phyloP scores from a whole-genome alignment of 2,797 vertebrate genomes.

The Periophthalmus magnuspinnatus region DNA sequence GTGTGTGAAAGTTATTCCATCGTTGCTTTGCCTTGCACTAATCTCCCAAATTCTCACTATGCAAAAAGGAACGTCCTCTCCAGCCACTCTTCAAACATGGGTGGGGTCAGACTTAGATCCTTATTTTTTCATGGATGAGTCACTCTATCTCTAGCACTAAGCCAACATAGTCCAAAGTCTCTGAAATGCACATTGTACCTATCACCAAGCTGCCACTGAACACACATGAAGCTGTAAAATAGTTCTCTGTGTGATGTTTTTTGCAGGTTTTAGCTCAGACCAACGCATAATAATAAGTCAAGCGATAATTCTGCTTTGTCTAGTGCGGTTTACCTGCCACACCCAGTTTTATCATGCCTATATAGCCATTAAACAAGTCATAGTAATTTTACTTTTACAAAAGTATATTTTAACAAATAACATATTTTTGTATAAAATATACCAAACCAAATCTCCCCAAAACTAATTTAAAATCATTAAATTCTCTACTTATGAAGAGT shows the following conservation, averaged over 20 bases:
- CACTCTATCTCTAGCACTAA: conserved; percentile 19
- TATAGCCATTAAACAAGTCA: conserved; percentile 37
- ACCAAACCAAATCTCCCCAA: not conserved
- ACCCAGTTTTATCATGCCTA: conserved; percentile 55
- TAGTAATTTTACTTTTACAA: conserved; percentile 1
- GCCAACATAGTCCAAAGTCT: conserved; percentile 62
- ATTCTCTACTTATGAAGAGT: not conserved
- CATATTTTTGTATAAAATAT: not conserved
- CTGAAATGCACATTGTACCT: conserved; percentile 51
- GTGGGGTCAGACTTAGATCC: conserved; percentile 51
- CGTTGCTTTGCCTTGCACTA: not conserved
- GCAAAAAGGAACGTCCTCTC: conserved; percentile 18
- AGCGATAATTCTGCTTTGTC: conserved; percentile 47
- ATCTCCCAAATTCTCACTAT: conserved; percentile 8
- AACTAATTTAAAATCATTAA: not conserved
- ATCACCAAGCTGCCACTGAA: conserved; percentile 52
- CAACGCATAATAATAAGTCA: conserved; percentile 11
- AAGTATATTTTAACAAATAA: not conserved
- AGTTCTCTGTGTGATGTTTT: conserved; percentile 10
- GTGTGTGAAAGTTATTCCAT: not conserved
- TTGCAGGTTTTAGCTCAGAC: not conserved
- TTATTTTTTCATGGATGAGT: too few species aligned
- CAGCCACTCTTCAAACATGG: conserved; percentile 65
- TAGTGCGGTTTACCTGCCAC: conserved; percentile 51
- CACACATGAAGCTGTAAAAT: conserved; percentile 20